Evolutionary conservation across 2,888 invertebrate genomes (phyloP), one percentile per base, ranked within the genome.

Genomic region (Nymphalis urticae): DNA sequence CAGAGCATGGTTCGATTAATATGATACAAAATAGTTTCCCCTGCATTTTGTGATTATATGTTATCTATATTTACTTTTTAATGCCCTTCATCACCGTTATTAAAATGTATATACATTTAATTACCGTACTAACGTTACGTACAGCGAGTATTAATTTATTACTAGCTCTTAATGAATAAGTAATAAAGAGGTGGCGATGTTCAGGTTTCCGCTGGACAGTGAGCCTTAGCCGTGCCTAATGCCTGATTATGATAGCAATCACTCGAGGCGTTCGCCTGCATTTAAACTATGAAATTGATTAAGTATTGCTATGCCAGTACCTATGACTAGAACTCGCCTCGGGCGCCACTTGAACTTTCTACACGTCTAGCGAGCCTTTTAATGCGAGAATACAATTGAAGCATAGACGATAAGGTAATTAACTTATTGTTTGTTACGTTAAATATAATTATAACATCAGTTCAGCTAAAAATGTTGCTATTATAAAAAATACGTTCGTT

Each of bases 261-360:
- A 67, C 58, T 67, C 64, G 53, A 64, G 64, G 65, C 72, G 27
- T 54, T 72, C 62, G 64, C 65, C 66, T 69, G 69, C 69, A 70
- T 72, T 72, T 72, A 63, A 72, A 72, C 47, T 72, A 68, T 65
- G 67, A 68, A 70, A 72, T 72, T 72, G 72, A 70, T 72, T 70
- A 72, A 68, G 65, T 68, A 58, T 67, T 59, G 54, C 70, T 53
- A 59, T 59, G 60, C 42, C 58, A 64, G 60, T 21, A 50, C 42
- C 42, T 13, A 10, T 27, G 68, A 36, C 60, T 56, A n/a, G 48
- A 53, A 21, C 21, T 50, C 36, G 72, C 72, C 65, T 50, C 67
- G 62, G 62, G 67, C 70, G 50, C 62, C 70, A 70, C 66, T 72
- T 72, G 64, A 58, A 70, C 72, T 70, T 69, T 64, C 67, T 59